phyloP scores from a whole-genome alignment of 2,888 invertebrate genomes.

The Ophioninae sp. region DNA sequence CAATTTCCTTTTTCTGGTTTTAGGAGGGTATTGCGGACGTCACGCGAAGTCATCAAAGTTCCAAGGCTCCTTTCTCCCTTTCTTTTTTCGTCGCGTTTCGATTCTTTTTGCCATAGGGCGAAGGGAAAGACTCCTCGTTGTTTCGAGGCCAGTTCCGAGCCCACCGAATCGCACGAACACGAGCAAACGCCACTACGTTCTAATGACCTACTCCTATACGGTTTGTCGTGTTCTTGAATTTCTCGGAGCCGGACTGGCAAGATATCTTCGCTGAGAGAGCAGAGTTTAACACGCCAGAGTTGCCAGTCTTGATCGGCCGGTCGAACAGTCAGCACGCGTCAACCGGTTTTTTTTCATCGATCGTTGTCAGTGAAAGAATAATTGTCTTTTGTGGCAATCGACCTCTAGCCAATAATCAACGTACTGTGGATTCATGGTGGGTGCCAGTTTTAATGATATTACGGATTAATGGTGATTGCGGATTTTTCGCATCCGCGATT shows the following conservation, averaged over 20 bases:
- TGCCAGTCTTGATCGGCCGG: slow-evolving; percentile 63
- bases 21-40: slow-evolving; percentile 21
- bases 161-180: slow-evolving; percentile 48
- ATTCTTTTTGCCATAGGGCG: not conserved
- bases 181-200: slow-evolving; percentile 69
- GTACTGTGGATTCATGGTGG: not conserved
- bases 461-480: slow-evolving; percentile 22
- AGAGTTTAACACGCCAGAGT: not conserved
- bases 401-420: not conserved
- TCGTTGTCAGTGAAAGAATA: slow-evolving; percentile 12
- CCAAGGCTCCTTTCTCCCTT: slow-evolving; percentile 3
- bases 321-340: slow-evolving; percentile 51
- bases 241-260: slow-evolving; percentile 58
- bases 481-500: not conserved
- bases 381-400: not conserved
- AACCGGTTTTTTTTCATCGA: slow-evolving; percentile 31
- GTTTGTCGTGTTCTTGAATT: slow-evolving; percentile 58
- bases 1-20: not conserved
- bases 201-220: slow-evolving; percentile 79
- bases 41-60: slow-evolving; percentile 12
- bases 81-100: not conserved
- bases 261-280: slow-evolving; percentile 42
- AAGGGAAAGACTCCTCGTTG: not conserved
- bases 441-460: not conserved
- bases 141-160: slow-evolving; percentile 26